phyloP scores from a whole-genome alignment of 1,140 invertebrate species.

The Drosophila baimaii region DNA sequence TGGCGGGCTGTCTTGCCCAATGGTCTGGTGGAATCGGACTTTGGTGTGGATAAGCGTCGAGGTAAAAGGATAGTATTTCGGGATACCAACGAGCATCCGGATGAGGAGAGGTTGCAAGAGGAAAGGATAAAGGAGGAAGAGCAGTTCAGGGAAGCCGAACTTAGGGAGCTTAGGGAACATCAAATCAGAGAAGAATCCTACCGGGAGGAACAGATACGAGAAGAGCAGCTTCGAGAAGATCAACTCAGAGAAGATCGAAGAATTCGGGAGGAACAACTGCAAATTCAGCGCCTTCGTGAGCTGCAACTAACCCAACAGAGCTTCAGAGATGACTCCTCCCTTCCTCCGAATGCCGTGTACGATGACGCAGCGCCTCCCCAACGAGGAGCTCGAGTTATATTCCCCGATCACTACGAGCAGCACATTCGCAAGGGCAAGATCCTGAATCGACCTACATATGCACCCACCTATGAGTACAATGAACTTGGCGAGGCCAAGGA shows the following conservation, averaged over 20 bases:
- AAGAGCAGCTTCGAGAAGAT: slow-evolving; percentile 16
- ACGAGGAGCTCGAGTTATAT: slow-evolving; percentile 64
- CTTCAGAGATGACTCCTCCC: slow-evolving; percentile 5
- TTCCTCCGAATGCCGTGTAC: slow-evolving; percentile 61
- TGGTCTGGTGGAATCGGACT: slow-evolving; percentile 38
- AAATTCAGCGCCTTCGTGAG: slow-evolving; percentile 10
- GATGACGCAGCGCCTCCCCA: slow-evolving; percentile 65
- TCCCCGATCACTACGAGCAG: slow-evolving; percentile 73
- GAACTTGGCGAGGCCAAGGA: slow-evolving; percentile 44
- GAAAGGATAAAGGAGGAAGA: slow-evolving; percentile 30
- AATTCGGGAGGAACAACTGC: slow-evolving; percentile 7
- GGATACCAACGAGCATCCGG: slow-evolving; percentile 60
- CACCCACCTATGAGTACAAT: slow-evolving; percentile 65
- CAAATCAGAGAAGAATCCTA: slow-evolving; percentile 13
- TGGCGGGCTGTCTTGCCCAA: slow-evolving; percentile 67
- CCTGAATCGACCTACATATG: slow-evolving; percentile 71
- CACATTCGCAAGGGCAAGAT: slow-evolving; percentile 72
- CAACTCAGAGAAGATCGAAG: slow-evolving; percentile 17
- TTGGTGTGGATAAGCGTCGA: slow-evolving; percentile 49
- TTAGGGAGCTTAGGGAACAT: slow-evolving; percentile 25
- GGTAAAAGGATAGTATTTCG: slow-evolving; percentile 70
- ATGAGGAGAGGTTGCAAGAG: slow-evolving; percentile 33
- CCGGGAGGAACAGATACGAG: slow-evolving; percentile 21
- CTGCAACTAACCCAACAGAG: slow-evolving; percentile 6
- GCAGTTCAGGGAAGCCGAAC: slow-evolving; percentile 19